These are phyloP conservation scores for Conomelus anceps DNA, from an alignment of 2,888 invertebrate genomes.

Conservation along the genomic window DNA sequence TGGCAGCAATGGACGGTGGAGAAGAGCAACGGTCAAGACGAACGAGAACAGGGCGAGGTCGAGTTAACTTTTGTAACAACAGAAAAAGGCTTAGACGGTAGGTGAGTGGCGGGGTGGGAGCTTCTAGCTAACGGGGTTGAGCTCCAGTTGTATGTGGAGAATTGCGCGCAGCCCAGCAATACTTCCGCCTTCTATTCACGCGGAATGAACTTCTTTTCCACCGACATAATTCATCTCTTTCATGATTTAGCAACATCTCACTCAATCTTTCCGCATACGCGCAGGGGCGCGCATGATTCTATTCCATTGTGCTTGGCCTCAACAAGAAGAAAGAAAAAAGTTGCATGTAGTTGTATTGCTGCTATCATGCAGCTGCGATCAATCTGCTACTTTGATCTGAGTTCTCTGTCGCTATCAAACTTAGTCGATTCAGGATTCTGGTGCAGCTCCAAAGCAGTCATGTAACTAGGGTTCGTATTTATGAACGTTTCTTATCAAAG, in stretches of 20 bases:
- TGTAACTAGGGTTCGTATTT: background rate
- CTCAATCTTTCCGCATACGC: background rate
- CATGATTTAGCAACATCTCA: background rate
- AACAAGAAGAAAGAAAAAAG: too few relatives aligned
- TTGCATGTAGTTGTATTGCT: background rate
- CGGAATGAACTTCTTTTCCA: background rate
- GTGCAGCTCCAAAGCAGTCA: background rate
- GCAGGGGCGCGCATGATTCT: too few relatives aligned
- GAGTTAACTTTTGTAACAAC: background rate
- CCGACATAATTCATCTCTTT: background rate
- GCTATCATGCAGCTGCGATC: background rate
- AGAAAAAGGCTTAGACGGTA: background rate
- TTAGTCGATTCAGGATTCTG: background rate
- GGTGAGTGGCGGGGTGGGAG: background rate
- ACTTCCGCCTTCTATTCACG: background rate
- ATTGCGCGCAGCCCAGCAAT: background rate
- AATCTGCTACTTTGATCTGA: background rate
- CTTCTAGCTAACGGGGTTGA: too few relatives aligned
- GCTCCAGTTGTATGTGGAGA: background rate
- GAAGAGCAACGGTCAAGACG: background rate
- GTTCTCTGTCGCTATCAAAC: background rate
- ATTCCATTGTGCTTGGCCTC: background rate
- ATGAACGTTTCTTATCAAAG: too few relatives aligned
- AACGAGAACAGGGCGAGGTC: background rate
- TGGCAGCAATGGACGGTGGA: background rate